Evolutionary conservation across 2,113 vertebrate species (phyloP), one percentile per base, ranked within the genome.

Genomic region (Sinocyclocheilus rhinocerous): DNA sequence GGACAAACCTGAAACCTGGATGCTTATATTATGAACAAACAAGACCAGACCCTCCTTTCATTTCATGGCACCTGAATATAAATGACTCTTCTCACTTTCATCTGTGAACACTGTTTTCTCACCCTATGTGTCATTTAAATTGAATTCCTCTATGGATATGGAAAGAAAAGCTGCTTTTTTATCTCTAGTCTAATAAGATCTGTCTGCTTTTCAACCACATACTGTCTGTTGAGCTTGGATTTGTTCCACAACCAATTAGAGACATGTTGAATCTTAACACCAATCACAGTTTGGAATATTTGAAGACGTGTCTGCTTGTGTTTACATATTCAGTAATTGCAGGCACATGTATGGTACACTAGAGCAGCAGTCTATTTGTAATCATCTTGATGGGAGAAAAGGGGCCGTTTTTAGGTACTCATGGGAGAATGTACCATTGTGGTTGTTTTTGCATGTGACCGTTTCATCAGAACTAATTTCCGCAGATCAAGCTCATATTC

Each of bases 381-480:
- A 85, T 69, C 42, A 15, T 36, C n/a, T 76, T 86, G 42, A 81
- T 50, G 29, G 10, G 57, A 39, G 48, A 82, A 52, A 70, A 22
- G 50, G 15, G 61, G 26, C 8, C 10, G 15, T 61, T 50, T 76
- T 61, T n/a, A 70, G 29, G 73, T 42, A 2, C 80, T 61, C 52
- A 6, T 59, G 48, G 72, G 61, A 67, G 48, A 65, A 0, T 81
- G 11, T 63, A 48, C 70, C 50, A 12, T 48, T 39, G 50, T 36
- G 75, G 82, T 61, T 84, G 70, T 69, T 82, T 90, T 90, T 85
- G 63, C 78, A 82, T 79, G 59, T 82, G 83, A 15, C 57, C 29
- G 81, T 63, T 75, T 75, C 10, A 55, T 78, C 18, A 78, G 24
- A 78, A 59, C 76, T 78, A 57, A 77, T 78, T 78, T 78, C 26